These are phyloP conservation scores for Buathra laborator DNA, from an alignment of 2,888 invertebrate species.

Conservation along the genomic window DNA sequence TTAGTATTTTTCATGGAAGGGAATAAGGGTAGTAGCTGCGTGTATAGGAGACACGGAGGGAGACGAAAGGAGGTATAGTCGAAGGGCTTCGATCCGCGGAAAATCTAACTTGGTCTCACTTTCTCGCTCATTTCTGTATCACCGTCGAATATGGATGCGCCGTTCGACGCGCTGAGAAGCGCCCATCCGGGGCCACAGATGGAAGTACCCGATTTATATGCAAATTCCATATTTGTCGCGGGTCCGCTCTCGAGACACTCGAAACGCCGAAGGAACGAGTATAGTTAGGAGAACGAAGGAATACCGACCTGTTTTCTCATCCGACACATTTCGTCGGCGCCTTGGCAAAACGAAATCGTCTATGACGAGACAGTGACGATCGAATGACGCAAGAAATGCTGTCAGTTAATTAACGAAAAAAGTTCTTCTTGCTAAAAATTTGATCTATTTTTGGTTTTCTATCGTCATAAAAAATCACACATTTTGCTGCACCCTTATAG, in stretches of 20 bases:
- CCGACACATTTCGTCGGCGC: conserved; percentile 5
- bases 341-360: background rate
- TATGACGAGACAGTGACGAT: conserved; percentile 34
- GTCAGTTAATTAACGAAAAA: background rate
- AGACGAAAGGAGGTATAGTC: conserved; percentile 51
- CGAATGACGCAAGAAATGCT: conserved; percentile 26
- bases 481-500: too few species aligned
- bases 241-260: conserved; percentile 45
- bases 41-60: conserved; percentile 42
- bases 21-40: conserved; percentile 55
- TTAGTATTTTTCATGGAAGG: conserved; percentile 81
- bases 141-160: conserved; percentile 76
- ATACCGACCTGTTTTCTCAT: conserved; percentile 42
- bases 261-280: conserved; percentile 38
- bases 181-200: conserved; percentile 86
- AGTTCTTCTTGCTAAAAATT: background rate
- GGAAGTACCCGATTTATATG: conserved; percentile 90
- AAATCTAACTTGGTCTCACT: conserved; percentile 54
- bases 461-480: too few species aligned
- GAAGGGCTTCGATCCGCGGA: conserved; percentile 72
- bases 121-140: conserved; percentile 83
- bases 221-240: conserved; percentile 89
- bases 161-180: conserved; percentile 44
- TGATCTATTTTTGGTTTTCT: background rate
- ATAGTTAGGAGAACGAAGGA: conserved; percentile 32